Conservation (phyloP, 2,888 invertebrate genomes). For the Leptura quadrifasciata region DNA sequence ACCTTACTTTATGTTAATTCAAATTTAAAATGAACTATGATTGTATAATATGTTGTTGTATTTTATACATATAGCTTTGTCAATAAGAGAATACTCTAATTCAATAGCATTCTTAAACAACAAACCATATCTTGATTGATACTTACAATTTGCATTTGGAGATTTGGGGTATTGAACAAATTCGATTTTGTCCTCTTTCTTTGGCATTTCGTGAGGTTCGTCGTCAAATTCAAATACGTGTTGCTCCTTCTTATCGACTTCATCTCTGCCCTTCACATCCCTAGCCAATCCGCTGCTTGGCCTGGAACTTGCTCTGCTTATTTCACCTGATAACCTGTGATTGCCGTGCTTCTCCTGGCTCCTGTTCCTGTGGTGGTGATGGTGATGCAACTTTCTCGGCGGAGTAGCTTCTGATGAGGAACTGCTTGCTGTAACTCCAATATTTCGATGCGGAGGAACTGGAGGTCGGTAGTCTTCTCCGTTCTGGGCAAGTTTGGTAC, state of each 20-base stretch:
- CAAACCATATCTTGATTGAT: too few species aligned
- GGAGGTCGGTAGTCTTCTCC: constrained; percentile 87
- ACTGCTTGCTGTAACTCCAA: constrained; percentile 78
- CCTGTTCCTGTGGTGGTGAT: constrained; percentile 73
- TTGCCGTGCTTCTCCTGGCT: constrained; percentile 62
- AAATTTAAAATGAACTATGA: too few species aligned
- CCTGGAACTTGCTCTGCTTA: constrained; percentile 25
- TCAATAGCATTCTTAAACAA: too few species aligned
- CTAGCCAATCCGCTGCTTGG: constrained; percentile 36
- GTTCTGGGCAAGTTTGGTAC: constrained; percentile 29
- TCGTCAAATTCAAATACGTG: constrained; percentile 77
- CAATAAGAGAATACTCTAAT: too few species aligned
- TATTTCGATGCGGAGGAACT: constrained; percentile 90
- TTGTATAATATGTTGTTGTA: too few species aligned
- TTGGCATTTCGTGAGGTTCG: constrained; percentile 67
- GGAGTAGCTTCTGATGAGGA: constrained; percentile 58
- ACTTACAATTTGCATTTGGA: constrained; percentile 65
- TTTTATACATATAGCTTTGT: too few species aligned
- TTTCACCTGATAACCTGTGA: constrained; percentile 43
- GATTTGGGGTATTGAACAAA: constrained; percentile 77
- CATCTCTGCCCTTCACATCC: constrained; percentile 45
- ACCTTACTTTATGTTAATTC: too few species aligned
- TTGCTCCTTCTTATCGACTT: constrained; percentile 42
- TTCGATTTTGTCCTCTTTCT: constrained; percentile 75
- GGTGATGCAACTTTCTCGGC: constrained; percentile 70